phyloP scores from a whole-genome alignment of 1,140 invertebrate genomes.

The Globodera rostochiensis region DNA sequence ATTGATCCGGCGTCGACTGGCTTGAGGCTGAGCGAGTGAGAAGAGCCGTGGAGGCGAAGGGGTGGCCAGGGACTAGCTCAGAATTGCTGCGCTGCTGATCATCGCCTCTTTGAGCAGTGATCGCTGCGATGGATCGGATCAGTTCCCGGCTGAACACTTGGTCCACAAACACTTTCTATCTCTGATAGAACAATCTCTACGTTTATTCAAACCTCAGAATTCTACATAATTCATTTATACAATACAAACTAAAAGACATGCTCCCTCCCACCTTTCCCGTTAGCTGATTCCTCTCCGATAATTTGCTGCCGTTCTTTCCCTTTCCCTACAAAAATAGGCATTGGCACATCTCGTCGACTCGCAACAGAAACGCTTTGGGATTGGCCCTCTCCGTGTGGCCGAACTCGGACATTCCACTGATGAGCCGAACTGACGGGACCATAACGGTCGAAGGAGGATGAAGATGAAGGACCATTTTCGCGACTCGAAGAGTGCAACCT shows the following conservation, averaged over 20 bases:
- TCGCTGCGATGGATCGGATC: slow-evolving; percentile 38
- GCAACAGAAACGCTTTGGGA: neutral
- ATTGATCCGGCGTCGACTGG: slow-evolving; percentile 8
- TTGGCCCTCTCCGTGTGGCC: slow-evolving; percentile 4
- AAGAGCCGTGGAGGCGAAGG: neutral
- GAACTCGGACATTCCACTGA: slow-evolving; percentile 37
- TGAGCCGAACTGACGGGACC: neutral
- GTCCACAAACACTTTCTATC: slow-evolving; percentile 42
- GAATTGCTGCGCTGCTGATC: slow-evolving; percentile 32
- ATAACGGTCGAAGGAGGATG: neutral
- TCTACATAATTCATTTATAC: too few relatives aligned
- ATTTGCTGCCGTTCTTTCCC: neutral
- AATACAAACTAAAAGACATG: too few relatives aligned
- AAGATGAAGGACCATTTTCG: neutral
- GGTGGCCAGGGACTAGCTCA: slow-evolving; percentile 9
- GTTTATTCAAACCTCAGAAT: too few relatives aligned
- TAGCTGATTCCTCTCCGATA: slow-evolving; percentile 4
- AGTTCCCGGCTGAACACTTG: slow-evolving; percentile 33
- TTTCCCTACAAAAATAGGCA: neutral
- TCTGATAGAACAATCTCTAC: slow-evolving; percentile 20
- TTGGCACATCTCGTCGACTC: neutral
- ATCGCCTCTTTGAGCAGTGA: slow-evolving; percentile 22
- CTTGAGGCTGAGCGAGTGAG: neutral
- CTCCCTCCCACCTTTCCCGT: too few relatives aligned
- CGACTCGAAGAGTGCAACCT: neutral